A percentile compares a stretch with the other conserved stretches of the same genome.
These are phyloP conservation scores for Eleginops maclovinus DNA, from an alignment of 2,113 vertebrate species.

Conservation along the genomic window DNA sequence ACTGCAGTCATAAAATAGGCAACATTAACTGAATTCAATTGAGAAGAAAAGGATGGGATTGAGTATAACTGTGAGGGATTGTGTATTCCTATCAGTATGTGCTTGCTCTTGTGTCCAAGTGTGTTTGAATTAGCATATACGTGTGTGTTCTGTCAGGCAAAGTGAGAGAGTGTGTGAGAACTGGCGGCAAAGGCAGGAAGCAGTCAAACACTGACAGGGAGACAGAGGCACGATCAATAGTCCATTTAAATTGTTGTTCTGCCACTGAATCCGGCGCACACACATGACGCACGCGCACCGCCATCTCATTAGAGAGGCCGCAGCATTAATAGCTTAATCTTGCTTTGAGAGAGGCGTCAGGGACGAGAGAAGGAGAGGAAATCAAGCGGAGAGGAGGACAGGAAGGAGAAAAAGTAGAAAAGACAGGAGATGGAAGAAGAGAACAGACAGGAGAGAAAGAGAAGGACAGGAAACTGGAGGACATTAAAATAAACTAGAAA, in stretches of 20 bases:
- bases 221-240: constrained; percentile 52
- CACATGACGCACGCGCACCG: background rate
- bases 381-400: background rate
- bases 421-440: background rate
- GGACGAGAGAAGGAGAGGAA: background rate
- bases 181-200: constrained; percentile 9
- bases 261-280: constrained; percentile 26
- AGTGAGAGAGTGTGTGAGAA: constrained; percentile 23
- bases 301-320: constrained; percentile 38
- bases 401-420: background rate
- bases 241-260: constrained; percentile 52
- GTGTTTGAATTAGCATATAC: background rate
- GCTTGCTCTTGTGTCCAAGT: too few relatives aligned
- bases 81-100: too few relatives aligned
- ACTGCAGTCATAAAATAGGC: too few relatives aligned
- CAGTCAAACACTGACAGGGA: background rate
- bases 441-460: background rate
- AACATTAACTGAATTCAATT: too few relatives aligned
- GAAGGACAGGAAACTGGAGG: constrained; percentile 18
- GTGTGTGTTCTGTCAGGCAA: constrained; percentile 3
- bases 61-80: too few relatives aligned
- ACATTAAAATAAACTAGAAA: too few relatives aligned
- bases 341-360: background rate
- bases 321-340: constrained; percentile 43
- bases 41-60: too few relatives aligned